These are phyloP conservation scores for Aphaenogaster ashmeadi DNA, from an alignment of 1,140 invertebrate genomes.

Conservation along the genomic window DNA sequence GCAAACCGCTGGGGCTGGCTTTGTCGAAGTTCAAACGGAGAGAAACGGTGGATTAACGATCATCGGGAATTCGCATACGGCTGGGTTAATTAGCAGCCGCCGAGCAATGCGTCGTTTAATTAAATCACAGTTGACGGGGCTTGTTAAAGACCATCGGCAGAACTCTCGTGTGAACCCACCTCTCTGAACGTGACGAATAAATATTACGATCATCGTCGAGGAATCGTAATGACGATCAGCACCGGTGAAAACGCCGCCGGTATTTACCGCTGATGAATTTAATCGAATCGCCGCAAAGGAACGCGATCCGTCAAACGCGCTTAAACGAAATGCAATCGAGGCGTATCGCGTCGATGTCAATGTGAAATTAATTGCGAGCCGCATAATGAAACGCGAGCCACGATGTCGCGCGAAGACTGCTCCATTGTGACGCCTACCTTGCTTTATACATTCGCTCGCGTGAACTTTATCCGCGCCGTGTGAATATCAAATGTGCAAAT, in stretches of 20 bases:
- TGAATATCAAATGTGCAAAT: constrained; percentile 40
- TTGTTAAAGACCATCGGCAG: constrained; percentile 32
- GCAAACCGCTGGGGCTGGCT: background rate
- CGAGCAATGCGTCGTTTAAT: constrained; percentile 49
- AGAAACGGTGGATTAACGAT: constrained; percentile 40
- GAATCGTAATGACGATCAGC: background rate
- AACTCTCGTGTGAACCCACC: background rate
- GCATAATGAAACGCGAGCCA: constrained; percentile 11
- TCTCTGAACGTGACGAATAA: background rate
- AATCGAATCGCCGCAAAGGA: constrained; percentile 25
- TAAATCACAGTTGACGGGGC: constrained; percentile 41
- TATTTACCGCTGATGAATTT: constrained; percentile 21
- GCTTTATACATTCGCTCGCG: constrained; percentile 2
- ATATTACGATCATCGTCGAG: constrained; percentile 32
- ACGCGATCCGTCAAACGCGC: constrained; percentile 10
- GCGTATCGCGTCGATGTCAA: background rate
- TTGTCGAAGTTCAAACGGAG: constrained; percentile 8
- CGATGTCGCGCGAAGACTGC: background rate
- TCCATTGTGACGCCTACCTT: background rate
- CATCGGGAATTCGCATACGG: constrained; percentile 47
- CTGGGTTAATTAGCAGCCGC: constrained; percentile 41
- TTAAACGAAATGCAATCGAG: constrained; percentile 30
- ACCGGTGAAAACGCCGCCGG: background rate
- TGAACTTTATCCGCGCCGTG: constrained; percentile 6
- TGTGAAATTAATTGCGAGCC: constrained; percentile 17